Percentiles rank a stretch among this genome's conserved stretches.
Conservation (phyloP, 2,888 invertebrate genomes). For the Galeruca laticollis region DNA sequence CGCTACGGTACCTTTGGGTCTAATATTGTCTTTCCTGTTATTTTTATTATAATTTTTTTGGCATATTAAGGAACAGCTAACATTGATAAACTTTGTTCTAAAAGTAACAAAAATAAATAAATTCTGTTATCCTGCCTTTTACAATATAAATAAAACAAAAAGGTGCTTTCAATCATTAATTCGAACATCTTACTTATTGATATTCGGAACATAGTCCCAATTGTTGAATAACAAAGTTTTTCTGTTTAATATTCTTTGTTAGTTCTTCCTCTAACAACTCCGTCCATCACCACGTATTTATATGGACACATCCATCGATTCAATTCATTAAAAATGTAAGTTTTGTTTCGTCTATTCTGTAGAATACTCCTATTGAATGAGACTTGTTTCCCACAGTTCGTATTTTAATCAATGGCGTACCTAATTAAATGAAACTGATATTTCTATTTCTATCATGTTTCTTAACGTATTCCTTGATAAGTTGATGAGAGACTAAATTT, state of each 20-base stretch:
- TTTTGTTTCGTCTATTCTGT: constrained; percentile 3
- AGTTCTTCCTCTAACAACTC: constrained; percentile 20
- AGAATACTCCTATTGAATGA: constrained; percentile 42
- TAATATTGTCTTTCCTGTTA: no score
- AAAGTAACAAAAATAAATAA: no score
- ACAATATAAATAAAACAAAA: no score
- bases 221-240: constrained; percentile 14
- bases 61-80: no score
- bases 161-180: neutral
- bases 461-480: no score
- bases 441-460: no score
- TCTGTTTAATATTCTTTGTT: constrained; percentile 25
- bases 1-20: no score
- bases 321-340: constrained; percentile 39
- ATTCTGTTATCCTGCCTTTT: no score
- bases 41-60: no score
- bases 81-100: no score
- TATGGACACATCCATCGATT: constrained; percentile 34
- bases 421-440: no score
- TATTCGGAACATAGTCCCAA: neutral
- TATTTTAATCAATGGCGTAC: constrained; percentile 1
- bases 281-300: constrained; percentile 28
- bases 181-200: neutral
- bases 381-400: constrained; percentile 37
- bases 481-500: no score